Evolutionary conservation across 1,140 invertebrate species (phyloP), one percentile per base, ranked within the genome.

Genomic region (Phthorimaea operculella): DNA sequence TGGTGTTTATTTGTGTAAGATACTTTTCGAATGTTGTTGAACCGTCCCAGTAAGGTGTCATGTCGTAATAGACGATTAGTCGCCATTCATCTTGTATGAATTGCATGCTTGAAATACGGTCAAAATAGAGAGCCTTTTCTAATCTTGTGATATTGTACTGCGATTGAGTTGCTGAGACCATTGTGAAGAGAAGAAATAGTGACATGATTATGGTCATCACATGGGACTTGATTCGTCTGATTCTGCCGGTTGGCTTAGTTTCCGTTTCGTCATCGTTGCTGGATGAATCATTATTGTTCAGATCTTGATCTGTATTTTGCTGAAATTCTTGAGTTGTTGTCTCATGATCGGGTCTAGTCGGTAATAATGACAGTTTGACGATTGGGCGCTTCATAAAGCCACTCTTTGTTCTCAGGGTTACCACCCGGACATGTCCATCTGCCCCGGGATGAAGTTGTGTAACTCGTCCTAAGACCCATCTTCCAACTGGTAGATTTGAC

Each of bases 401-500:
- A 14, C 11, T 54, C 55, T 47, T 28, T 6, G 66, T 74, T 63
- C 68, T 65, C 0, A 83, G 14, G 14, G 58, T 66, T 0, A 69
- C 76, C 21, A 68, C 66, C 57, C 78, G 48, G 3, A 79, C 68
- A 18, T 67, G 45, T 6, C 67, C 67, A 53, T 83, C 79, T 12
- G 39, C 17, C 11, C 75, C 74, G 10, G 64, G 65, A 52, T 67
- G 59, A n/a, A 69, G 51, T 52, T 73, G 57, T 16, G 60, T 49
- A 1, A 81, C 63, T n/a, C 69, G 45, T 14, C 62, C 78, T 16
- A 82, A 17, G 4, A 52, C 49, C 78, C 81, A 83, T 33, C 63
- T 61, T 36, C 63, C 45, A 15, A 65, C 68, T 10, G 72, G 66
- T n/a, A 61, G n/a, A 54, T 67, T 66, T 12, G 69, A 62, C 33